Evolutionary conservation across 2,888 invertebrate genomes (phyloP).

Genomic region (Apamea monoglypha): DNA sequence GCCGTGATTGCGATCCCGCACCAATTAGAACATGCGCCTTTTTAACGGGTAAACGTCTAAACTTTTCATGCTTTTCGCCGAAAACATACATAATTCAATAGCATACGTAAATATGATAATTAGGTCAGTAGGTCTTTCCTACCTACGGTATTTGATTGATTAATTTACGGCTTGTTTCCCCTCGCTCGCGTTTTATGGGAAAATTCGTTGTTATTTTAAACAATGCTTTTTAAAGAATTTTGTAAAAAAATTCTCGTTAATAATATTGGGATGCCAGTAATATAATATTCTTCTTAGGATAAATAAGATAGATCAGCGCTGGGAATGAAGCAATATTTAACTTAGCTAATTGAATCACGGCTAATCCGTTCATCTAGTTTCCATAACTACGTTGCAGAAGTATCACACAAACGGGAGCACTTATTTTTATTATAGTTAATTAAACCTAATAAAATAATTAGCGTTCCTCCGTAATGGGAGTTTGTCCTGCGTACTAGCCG

Average conservation of each 20-base stretch:
- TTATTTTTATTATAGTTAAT: neutral
- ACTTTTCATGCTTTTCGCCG: conserved; percentile 23
- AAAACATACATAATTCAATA: conserved; percentile 34
- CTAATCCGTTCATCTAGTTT: conserved; percentile 46
- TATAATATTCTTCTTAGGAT: neutral
- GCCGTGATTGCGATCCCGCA: conserved; percentile 66
- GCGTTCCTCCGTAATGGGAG: neutral
- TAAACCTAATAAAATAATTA: neutral
- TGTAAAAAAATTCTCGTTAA: neutral
- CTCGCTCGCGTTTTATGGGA: conserved; percentile 22
- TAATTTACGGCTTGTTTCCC: conserved; percentile 42
- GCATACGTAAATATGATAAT: conserved; percentile 52
- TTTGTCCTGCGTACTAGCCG: neutral
- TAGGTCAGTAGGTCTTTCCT: conserved; percentile 63
- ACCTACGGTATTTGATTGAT: conserved; percentile 56
- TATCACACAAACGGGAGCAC: conserved; percentile 10
- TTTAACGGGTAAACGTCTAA: conserved; percentile 40
- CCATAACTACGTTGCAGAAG: conserved; percentile 31
- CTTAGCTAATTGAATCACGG: conserved; percentile 57
- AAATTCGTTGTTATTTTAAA: conserved; percentile 26
- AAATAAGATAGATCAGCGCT: conserved; percentile 38
- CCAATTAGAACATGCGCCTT: conserved; percentile 61
- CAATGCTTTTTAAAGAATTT: neutral
- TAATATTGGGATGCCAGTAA: conserved; percentile 9
- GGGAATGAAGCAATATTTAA: conserved; percentile 51